Conservation (phyloP, 2,113 vertebrate species). For the Mohoua ochrocephala region DNA sequence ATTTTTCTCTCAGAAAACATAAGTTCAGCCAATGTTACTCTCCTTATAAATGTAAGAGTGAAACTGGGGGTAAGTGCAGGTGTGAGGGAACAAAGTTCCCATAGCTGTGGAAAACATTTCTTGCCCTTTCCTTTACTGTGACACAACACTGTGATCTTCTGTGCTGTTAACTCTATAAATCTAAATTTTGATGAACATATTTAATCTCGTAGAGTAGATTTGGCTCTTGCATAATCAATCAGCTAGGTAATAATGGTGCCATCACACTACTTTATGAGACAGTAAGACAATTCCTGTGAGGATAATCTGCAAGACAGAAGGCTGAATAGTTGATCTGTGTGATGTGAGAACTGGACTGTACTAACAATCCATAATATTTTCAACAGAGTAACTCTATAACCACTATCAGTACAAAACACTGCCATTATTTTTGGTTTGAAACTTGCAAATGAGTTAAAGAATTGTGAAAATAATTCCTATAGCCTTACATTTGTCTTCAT, state of each 20-base stretch:
- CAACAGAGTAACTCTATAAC: neutral
- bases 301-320: slow-evolving; percentile 28
- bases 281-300: slow-evolving; percentile 19
- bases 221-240: slow-evolving; percentile 14
- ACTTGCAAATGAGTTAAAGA: neutral
- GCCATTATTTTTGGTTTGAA: neutral
- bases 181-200: slow-evolving; percentile 14
- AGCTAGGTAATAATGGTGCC: slow-evolving; percentile 17
- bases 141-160: neutral
- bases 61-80: neutral
- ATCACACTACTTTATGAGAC: slow-evolving; percentile 43
- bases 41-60: neutral
- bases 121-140: neutral
- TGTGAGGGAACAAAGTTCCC: neutral
- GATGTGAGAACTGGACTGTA: neutral
- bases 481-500: neutral
- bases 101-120: neutral
- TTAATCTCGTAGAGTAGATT: neutral
- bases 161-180: neutral
- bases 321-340: neutral
- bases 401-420: neutral
- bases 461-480: neutral
- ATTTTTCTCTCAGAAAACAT: neutral
- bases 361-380: neutral
- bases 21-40: neutral